Evolutionary conservation across 2,797 vertebrate genomes (phyloP).

Genomic region (Sphenopsis melanotis): DNA sequence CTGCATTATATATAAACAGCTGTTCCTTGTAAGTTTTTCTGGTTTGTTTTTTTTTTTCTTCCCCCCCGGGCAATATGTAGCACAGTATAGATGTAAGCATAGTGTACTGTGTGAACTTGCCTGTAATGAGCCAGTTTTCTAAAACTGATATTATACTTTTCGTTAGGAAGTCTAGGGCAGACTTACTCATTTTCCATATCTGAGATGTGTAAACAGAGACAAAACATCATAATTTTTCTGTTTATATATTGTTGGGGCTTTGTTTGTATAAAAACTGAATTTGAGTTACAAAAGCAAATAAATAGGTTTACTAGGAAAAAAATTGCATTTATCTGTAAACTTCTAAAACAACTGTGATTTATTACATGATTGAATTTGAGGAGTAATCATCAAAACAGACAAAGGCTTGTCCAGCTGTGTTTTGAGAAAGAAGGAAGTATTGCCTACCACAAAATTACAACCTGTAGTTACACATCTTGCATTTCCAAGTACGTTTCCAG

Average conservation of each 20-base stretch:
- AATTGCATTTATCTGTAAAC: not conserved
- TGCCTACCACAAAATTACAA: not conserved
- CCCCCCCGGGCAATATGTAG: not conserved
- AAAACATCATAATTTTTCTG: not conserved
- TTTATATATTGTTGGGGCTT: not conserved
- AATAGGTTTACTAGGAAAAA: not conserved
- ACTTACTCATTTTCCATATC: not conserved
- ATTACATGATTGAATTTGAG: not conserved
- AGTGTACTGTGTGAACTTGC: not conserved
- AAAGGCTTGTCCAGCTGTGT: not conserved
- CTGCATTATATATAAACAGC: slow-evolving; percentile 61
- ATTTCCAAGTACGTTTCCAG: not conserved
- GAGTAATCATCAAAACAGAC: not conserved
- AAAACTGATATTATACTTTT: not conserved
- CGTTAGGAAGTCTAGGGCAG: not conserved
- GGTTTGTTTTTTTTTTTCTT: not conserved
- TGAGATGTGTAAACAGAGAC: not conserved
- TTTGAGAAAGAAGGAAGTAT: not conserved
- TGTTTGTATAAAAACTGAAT: not conserved
- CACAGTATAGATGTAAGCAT: not conserved
- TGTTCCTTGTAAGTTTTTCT: slow-evolving; percentile 71
- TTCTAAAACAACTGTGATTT: not conserved
- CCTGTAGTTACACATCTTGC: not conserved
- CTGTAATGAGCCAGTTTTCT: slow-evolving; percentile 39
- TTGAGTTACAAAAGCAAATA: not conserved